These are phyloP conservation scores for Seriola quinqueradiata DNA, from an alignment of 2,113 vertebrate species.

Conservation along the genomic window DNA sequence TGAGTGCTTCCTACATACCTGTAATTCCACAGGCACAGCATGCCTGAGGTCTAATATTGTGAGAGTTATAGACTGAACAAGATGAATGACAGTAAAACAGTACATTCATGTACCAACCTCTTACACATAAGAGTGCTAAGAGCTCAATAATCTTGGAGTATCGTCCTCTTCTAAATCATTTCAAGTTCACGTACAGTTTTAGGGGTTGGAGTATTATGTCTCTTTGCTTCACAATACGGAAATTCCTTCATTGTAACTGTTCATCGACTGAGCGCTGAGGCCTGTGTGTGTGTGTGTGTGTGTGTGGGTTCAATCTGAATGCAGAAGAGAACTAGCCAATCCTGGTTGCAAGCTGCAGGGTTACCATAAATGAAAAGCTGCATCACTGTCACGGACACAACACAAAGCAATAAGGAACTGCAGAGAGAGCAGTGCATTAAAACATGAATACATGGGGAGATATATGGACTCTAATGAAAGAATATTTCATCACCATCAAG, in stretches of 20 bases:
- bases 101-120: slow-evolving; percentile 35
- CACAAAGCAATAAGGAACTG: slow-evolving; percentile 60
- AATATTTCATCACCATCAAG: slow-evolving; percentile 72
- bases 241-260: slow-evolving; percentile 19
- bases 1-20: slow-evolving; percentile 63
- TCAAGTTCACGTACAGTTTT: slow-evolving; percentile 12
- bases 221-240: slow-evolving; percentile 19
- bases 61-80: slow-evolving; percentile 58
- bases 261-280: background rate
- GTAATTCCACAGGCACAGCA: slow-evolving; percentile 48
- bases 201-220: slow-evolving; percentile 8
- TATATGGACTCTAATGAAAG: slow-evolving; percentile 66
- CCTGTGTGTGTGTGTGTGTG: slow-evolving; percentile 23
- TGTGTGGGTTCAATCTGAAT: slow-evolving; percentile 33
- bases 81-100: slow-evolving; percentile 47
- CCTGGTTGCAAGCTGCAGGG: slow-evolving; percentile 36
- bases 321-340: slow-evolving; percentile 34
- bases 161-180: slow-evolving; percentile 27
- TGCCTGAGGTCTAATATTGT: slow-evolving; percentile 57
- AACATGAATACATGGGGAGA: slow-evolving; percentile 54
- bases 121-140: slow-evolving; percentile 38
- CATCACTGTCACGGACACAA: slow-evolving; percentile 58
- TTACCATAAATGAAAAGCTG: slow-evolving; percentile 55
- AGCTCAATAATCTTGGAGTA: slow-evolving; percentile 41
- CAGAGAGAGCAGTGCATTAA: slow-evolving; percentile 64